phyloP scores from a whole-genome alignment of 1,140 invertebrate species.

The Rhopalosiphum maidis region DNA sequence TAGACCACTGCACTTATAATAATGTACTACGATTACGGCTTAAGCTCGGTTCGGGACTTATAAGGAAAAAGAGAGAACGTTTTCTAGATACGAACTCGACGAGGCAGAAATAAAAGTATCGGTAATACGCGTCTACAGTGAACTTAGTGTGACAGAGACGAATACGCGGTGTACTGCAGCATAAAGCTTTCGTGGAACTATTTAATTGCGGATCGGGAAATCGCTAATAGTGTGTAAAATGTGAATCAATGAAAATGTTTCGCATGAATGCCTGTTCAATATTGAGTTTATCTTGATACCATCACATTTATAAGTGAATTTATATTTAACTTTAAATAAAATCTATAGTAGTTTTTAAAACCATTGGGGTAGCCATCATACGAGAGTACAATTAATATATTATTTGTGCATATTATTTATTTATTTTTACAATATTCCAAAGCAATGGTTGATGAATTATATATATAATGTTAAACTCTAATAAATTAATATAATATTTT shows the following conservation, averaged over 20 bases:
- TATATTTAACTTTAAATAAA: not conserved
- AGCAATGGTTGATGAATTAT: not conserved
- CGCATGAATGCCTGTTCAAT: not conserved
- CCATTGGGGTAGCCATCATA: not conserved
- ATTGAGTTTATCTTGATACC: not conserved
- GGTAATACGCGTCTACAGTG: not conserved
- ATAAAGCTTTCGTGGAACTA: not conserved
- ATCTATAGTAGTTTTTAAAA: not conserved
- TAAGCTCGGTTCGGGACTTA: not conserved
- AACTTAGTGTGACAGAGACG: constrained; percentile 27
- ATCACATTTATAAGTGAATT: not conserved
- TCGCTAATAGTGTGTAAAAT: constrained; percentile 33
- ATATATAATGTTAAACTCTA: not conserved
- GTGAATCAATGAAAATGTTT: constrained; percentile 13
- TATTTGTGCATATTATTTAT: not conserved
- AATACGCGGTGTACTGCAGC: not conserved
- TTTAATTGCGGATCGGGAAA: constrained; percentile 33
- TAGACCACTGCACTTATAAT: not conserved
- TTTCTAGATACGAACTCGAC: constrained; percentile 1
- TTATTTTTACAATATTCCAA: not conserved
- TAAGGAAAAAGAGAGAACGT: not conserved
- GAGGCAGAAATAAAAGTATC: constrained; percentile 5
- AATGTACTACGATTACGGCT: not conserved
- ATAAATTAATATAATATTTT: not conserved
- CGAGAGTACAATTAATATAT: not conserved